Conservation (phyloP, 1,140 invertebrate species). For the Bombus waltoni region DNA sequence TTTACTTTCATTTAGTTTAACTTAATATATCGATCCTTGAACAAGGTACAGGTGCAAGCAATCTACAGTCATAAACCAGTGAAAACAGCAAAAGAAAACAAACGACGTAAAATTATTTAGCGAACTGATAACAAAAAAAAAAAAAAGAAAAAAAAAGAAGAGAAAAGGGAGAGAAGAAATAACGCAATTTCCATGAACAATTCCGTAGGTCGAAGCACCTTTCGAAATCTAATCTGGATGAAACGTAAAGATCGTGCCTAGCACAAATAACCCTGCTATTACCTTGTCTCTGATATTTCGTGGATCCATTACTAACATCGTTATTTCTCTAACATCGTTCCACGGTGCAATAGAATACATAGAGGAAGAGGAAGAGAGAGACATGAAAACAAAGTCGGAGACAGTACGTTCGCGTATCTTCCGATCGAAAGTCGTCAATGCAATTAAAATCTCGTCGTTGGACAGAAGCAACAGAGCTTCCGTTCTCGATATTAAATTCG, state of each 20-base stretch:
- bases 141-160: too few species aligned
- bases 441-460: not conserved
- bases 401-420: not conserved
- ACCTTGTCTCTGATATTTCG: not conserved
- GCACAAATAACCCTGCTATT: not conserved
- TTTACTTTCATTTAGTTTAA: too few species aligned
- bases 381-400: not conserved
- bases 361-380: fast-evolving
- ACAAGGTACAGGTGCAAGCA: too few species aligned
- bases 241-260: slow-evolving; percentile 26
- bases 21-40: too few species aligned
- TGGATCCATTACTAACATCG: slow-evolving; percentile 18
- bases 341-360: not conserved
- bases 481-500: slow-evolving; percentile 27
- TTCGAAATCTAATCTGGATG: not conserved
- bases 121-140: too few species aligned
- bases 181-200: slow-evolving; percentile 12
- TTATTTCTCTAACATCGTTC: slow-evolving; percentile 5
- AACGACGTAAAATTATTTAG: too few species aligned
- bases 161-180: not conserved
- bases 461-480: not conserved
- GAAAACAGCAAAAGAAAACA: too few species aligned
- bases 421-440: not conserved
- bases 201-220: not conserved
- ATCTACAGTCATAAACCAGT: too few species aligned